A percentile compares a stretch with the other conserved stretches of the same genome.
Evolutionary conservation across 2,797 vertebrate species (phyloP).

Genomic region (Ctenopoma kingsleyae): DNA sequence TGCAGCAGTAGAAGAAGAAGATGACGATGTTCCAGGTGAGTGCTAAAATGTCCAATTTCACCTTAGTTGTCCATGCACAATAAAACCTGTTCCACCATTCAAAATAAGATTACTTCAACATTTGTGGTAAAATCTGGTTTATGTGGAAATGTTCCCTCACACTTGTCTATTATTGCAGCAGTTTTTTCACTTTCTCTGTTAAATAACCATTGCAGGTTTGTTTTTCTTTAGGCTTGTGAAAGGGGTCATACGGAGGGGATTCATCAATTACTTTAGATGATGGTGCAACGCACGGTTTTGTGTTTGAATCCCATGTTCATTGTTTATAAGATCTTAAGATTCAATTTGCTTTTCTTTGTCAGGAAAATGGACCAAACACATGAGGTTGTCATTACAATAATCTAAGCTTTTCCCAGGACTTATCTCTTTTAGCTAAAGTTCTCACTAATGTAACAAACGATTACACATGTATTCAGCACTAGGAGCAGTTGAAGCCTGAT

Average conservation of each 20-base stretch:
- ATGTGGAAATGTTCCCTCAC: slow-evolving; percentile 8
- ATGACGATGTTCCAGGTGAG: slow-evolving; percentile 98
- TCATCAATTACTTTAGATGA: slow-evolving; percentile 36
- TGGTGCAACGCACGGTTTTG: slow-evolving; percentile 23
- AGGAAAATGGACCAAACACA: slow-evolving; percentile 58
- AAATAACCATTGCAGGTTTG: slow-evolving; percentile 36
- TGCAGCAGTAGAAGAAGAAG: slow-evolving; percentile 95
- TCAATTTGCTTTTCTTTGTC: slow-evolving; percentile 75
- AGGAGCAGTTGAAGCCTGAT: slow-evolving; percentile 36
- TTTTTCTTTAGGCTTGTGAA: slow-evolving; percentile 52
- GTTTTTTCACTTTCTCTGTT: slow-evolving; percentile 7
- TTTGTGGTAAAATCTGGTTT: neutral
- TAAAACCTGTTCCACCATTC: neutral
- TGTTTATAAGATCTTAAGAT: slow-evolving; percentile 67
- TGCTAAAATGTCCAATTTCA: neutral
- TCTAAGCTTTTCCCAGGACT: slow-evolving; percentile 61
- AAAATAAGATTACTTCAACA: neutral
- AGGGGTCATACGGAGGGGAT: slow-evolving; percentile 30
- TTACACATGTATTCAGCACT: slow-evolving; percentile 55
- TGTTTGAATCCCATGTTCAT: slow-evolving; percentile 60
- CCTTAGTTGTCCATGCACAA: neutral
- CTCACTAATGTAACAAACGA: slow-evolving; percentile 67
- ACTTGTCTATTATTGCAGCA: neutral
- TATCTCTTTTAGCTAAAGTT: slow-evolving; percentile 41
- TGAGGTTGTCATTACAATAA: slow-evolving; percentile 78